These are phyloP conservation scores for Ceuthmochares aereus DNA, from an alignment of 2,113 vertebrate genomes.

Conservation along the genomic window DNA sequence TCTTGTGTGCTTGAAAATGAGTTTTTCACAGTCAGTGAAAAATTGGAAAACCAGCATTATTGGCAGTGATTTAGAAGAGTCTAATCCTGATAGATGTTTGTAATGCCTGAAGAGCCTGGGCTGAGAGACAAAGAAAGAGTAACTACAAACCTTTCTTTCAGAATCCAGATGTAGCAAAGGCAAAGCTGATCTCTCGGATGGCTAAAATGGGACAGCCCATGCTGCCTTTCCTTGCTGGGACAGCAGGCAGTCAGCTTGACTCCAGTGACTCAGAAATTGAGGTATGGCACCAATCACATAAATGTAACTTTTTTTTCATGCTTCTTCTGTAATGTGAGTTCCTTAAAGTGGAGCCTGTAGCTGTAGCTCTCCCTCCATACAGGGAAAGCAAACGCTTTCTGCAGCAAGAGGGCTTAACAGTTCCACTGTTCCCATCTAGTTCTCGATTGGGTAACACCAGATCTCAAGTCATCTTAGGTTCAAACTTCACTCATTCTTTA, in stretches of 20 bases:
- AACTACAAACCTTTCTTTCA: constrained; percentile 54
- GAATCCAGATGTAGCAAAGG: constrained; percentile 93
- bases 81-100: background rate
- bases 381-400: background rate
- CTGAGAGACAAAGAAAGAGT: background rate
- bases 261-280: constrained; percentile 93
- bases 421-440: background rate
- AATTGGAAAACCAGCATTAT: background rate
- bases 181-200: constrained; percentile 97
- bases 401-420: background rate
- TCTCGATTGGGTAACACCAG: background rate
- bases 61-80: background rate
- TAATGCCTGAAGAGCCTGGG: background rate
- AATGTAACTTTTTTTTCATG: background rate
- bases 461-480: background rate
- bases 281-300: constrained; percentile 67
- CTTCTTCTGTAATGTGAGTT: background rate
- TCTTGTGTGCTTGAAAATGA: background rate
- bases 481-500: background rate
- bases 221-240: constrained; percentile 88
- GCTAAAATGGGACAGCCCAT: constrained; percentile 98
- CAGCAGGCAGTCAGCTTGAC: constrained; percentile 83
- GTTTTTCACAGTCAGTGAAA: background rate
- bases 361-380: background rate
- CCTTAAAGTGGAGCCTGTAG: background rate